Evolutionary conservation across 2,113 vertebrate genomes (phyloP).

Genomic region (Genyomyrus donnyi): DNA sequence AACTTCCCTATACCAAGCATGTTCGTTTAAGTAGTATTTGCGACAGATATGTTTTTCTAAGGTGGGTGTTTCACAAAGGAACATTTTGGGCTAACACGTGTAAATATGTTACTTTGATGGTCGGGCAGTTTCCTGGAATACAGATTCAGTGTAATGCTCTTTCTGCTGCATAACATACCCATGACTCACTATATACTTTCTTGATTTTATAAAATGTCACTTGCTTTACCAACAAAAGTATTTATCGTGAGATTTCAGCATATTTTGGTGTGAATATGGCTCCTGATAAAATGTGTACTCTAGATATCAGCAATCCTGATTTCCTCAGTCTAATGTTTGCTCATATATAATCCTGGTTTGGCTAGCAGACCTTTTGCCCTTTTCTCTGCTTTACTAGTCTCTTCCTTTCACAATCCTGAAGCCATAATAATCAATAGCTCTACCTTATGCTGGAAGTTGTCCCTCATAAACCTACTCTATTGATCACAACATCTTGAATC

Average conservation of each 20-base stretch:
- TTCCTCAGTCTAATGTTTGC: not conserved
- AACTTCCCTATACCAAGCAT: not conserved
- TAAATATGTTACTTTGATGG: not conserved
- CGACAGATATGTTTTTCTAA: not conserved
- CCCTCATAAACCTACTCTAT: not conserved
- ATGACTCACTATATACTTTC: not conserved
- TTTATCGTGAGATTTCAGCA: not conserved
- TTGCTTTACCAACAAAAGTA: not conserved
- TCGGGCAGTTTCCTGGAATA: not conserved
- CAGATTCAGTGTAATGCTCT: not conserved
- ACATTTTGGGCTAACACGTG: not conserved
- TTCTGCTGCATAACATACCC: not conserved
- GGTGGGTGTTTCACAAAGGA: not conserved
- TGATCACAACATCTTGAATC: not conserved
- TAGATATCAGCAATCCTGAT: conserved; percentile 6
- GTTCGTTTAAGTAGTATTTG: not conserved
- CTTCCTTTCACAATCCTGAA: not conserved
- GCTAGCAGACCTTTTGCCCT: not conserved
- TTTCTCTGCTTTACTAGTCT: not conserved
- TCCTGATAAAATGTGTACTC: not conserved
- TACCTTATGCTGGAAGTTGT: not conserved
- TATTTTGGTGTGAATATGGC: not conserved
- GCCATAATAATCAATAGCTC: not conserved
- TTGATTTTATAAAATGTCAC: not conserved
- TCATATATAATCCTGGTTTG: not conserved